phyloP scores from a whole-genome alignment of 2,113 vertebrate genomes.

The Perccottus glenii region DNA sequence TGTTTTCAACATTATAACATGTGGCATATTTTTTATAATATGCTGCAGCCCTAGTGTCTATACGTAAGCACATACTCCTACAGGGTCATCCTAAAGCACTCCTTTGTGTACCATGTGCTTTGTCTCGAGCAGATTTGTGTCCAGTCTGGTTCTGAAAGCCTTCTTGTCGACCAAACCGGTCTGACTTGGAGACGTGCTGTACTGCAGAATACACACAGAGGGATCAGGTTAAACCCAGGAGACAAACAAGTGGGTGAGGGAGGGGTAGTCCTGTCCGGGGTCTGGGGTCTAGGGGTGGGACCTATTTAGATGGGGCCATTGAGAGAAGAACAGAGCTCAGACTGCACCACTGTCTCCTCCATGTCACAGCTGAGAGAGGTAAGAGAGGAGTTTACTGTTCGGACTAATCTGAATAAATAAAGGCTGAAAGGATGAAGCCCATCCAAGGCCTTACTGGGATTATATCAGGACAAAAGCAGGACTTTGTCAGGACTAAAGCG shows the following conservation, averaged over 20 bases:
- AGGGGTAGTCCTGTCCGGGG: not conserved
- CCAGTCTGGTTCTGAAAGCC: not conserved
- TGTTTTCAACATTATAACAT: too few species aligned
- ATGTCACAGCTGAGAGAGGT: not conserved
- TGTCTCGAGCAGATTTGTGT: not conserved
- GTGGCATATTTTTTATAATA: not conserved
- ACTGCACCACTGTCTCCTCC: not conserved
- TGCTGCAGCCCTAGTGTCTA: too few species aligned
- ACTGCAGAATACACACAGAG: conserved; percentile 1
- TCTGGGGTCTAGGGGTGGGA: not conserved
- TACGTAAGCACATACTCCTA: not conserved
- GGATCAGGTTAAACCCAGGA: conserved; percentile 5
- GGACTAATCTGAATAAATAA: not conserved
- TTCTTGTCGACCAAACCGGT: not conserved
- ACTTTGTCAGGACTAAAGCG: too few species aligned
- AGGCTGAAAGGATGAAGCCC: too few species aligned
- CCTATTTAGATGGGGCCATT: not conserved
- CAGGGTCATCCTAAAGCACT: not conserved
- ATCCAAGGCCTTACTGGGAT: too few species aligned
- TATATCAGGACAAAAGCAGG: too few species aligned
- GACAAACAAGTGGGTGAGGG: not conserved
- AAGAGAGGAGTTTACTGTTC: not conserved
- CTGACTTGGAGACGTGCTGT: not conserved
- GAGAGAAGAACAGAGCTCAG: not conserved
- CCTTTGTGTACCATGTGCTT: not conserved